These are phyloP conservation scores for Eumeta japonica DNA, from an alignment of 1,140 invertebrate genomes.

Conservation along the genomic window DNA sequence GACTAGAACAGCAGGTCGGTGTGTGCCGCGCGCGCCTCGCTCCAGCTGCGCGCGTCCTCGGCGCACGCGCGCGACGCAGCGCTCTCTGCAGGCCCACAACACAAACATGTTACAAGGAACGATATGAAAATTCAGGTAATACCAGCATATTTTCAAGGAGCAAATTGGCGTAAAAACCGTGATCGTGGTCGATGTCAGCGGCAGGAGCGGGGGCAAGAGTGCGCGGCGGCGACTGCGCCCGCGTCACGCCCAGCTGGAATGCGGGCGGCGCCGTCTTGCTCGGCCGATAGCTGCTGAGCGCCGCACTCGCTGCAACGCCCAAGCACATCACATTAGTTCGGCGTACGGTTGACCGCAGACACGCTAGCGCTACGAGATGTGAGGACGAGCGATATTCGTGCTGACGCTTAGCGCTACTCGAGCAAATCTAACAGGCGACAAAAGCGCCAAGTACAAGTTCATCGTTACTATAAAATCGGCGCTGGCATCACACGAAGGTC, in stretches of 20 bases:
- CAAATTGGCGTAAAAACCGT: too few relatives aligned
- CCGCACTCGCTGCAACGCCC: slow-evolving; percentile 28
- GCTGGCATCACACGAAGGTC: slow-evolving; percentile 17
- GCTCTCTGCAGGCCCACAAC: slow-evolving; percentile 4
- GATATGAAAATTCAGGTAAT: too few relatives aligned
- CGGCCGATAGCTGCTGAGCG: slow-evolving; percentile 46
- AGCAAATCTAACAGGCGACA: too few relatives aligned
- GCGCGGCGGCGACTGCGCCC: slow-evolving; percentile 11
- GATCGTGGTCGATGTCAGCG: background rate
- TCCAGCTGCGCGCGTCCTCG: slow-evolving; percentile 31
- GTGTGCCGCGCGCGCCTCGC: slow-evolving; percentile 26
- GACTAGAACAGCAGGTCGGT: slow-evolving; percentile 39
- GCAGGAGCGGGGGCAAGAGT: slow-evolving; percentile 28
- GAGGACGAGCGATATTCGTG: background rate
- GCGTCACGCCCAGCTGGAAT: slow-evolving; percentile 44
- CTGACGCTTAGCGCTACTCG: background rate
- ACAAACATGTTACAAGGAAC: too few relatives aligned
- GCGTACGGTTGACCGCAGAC: too few relatives aligned
- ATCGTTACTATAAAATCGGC: too few relatives aligned
- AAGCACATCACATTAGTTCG: slow-evolving; percentile 6
- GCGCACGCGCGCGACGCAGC: slow-evolving; percentile 31
- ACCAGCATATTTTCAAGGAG: too few relatives aligned
- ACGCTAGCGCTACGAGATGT: background rate
- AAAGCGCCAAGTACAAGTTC: too few relatives aligned
- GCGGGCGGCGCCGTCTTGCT: slow-evolving; percentile 40